Evolutionary conservation across 2,797 vertebrate species (phyloP).

Genomic region (Miichthys miiuy): DNA sequence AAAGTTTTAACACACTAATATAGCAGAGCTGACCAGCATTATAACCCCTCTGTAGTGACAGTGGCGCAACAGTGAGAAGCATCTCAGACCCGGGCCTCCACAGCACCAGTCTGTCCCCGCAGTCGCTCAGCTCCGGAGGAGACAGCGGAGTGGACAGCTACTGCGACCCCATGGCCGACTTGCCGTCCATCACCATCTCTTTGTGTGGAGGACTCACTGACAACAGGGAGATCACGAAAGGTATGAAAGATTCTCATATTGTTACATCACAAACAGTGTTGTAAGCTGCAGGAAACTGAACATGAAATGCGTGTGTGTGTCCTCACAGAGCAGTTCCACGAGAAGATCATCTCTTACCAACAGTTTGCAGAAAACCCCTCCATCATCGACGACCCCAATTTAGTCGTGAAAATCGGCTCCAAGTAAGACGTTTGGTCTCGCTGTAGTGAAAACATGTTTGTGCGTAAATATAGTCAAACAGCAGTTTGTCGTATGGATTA

Average conservation of each 20-base stretch:
- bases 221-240: conserved; percentile 93
- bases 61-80: conserved; percentile 65
- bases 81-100: conserved; percentile 79
- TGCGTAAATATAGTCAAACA: not conserved
- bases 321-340: conserved; percentile 85
- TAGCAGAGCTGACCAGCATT: not conserved
- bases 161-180: conserved; percentile 89
- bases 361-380: conserved; percentile 95
- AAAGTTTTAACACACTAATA: not conserved
- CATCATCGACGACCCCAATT: conserved; percentile 96
- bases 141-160: conserved; percentile 96
- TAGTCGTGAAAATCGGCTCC: conserved; percentile 95
- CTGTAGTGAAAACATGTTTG: not conserved
- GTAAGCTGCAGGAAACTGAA: not conserved
- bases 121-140: conserved; percentile 91
- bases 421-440: conserved; percentile 86
- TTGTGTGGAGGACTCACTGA: conserved; percentile 95
- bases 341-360: conserved; percentile 93
- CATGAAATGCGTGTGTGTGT: conserved; percentile 1
- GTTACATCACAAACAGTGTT: not conserved
- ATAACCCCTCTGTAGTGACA: conserved; percentile 81
- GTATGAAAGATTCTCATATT: conserved; percentile 67
- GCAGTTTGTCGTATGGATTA: not conserved
- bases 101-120: conserved; percentile 91
- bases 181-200: conserved; percentile 94